Conservation (phyloP, 2,797 vertebrate genomes). For the Orestias chungarensis region DNA sequence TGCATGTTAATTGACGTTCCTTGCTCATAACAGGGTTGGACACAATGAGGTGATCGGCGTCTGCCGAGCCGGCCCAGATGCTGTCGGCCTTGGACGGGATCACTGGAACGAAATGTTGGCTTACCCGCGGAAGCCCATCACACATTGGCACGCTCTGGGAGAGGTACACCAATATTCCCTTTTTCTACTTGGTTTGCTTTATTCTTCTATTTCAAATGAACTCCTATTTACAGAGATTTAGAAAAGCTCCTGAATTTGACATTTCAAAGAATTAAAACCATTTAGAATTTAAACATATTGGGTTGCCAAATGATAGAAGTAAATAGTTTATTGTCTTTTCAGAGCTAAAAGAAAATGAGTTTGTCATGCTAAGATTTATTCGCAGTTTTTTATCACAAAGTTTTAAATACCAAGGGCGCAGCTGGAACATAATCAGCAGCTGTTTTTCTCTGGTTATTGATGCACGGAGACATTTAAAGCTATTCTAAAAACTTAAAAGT, state of each 20-base stretch:
- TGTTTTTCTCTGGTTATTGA: not conserved
- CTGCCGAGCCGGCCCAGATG: conserved; percentile 90
- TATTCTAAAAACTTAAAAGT: not conserved
- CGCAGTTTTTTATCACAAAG: not conserved
- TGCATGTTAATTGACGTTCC: conserved; percentile 13
- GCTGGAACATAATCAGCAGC: not conserved
- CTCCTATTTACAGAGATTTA: conserved; percentile 4
- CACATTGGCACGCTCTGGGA: conserved; percentile 94
- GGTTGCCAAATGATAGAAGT: not conserved
- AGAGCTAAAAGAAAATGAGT: not conserved
- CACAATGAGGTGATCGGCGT: conserved; percentile 99
- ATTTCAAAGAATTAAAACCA: not conserved
- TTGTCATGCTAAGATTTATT: not conserved
- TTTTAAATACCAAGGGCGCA: not conserved
- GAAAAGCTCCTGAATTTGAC: conserved; percentile 11
- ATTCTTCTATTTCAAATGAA: not conserved
- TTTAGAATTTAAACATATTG: not conserved
- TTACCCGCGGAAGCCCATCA: conserved; percentile 96
- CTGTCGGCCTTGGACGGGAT: conserved; percentile 92
- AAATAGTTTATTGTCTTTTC: not conserved
- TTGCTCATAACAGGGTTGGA: conserved; percentile 84
- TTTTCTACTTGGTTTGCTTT: not conserved
- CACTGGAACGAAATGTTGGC: conserved; percentile 99
- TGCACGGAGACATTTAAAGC: not conserved
- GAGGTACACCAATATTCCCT: conserved; percentile 82